Evolutionary conservation across 1,140 invertebrate genomes (phyloP), one percentile per base, ranked within the genome.

Genomic region (Sinonovacula constricta): DNA sequence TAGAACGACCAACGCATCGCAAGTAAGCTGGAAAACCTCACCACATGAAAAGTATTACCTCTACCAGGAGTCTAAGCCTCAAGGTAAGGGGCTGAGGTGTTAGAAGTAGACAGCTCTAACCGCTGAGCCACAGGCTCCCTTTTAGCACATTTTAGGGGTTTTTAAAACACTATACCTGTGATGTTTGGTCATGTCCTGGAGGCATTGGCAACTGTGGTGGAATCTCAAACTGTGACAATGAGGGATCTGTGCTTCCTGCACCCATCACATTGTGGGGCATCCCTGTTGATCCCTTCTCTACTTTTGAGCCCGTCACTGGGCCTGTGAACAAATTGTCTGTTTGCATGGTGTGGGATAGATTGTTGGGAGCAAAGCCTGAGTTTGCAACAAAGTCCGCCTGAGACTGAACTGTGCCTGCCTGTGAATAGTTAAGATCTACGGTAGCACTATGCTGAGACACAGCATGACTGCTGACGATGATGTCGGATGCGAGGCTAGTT

Each of bases 151-250:
- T n/a, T n/a, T n/a, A n/a, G n/a, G n/a, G n/a, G n/a, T n/a, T n/a
- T n/a, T n/a, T n/a, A n/a, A n/a, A n/a, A n/a, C n/a, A n/a, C 12
- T 34, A 33, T 71, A 85, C 80, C 78, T 86, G 84, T 28, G 79
- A 77, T 54, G 62, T 34, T 33, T 63, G 63, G 33, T 80, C 80
- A 66, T 80, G 80, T 10, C 76, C 56, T 15, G 83, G 87, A n/a
- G 87, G 88, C 84, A 89, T 83, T 5, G 84, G 87, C 71, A 87
- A 86, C 34, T 83, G 81, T 39, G 86, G 83, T 22, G 87, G 88
- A 62, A 89, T 82, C 65, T 89, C 88, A 84, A 82, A 88, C 67
- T 84, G 81, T 10, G 82, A n/a, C 2, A 80, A 75, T 12, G 82
- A 78, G n/a, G 82, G 62, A 54, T 80, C 81, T 56, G 56, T 84